Evolutionary conservation across 2,797 vertebrate genomes (phyloP), one percentile per base, ranked within the genome.

Genomic region (Oryzias sinensis): DNA sequence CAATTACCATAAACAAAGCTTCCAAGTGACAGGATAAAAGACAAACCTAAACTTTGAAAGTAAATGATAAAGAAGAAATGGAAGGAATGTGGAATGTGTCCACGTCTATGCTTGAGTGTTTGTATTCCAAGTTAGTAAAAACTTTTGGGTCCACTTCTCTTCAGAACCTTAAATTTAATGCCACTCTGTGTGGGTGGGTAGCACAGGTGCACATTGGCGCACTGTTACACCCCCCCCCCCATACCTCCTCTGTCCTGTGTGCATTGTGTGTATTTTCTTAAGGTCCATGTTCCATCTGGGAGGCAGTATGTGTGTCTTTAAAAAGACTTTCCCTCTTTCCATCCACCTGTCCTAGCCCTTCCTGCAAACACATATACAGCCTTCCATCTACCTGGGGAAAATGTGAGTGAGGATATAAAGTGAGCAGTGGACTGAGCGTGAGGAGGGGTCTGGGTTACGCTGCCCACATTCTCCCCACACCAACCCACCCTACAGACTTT

Each of bases 151-250:
- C 33, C 0, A 25, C 65, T 59, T 50, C 29, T 42, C 49, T 46
- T 37, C 14, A 49, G 51, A 58, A 20, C 64, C 56, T 37, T 55
- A 54, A 67, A 70, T 75, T 65, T 53, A 63, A 74, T 59, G 59
- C 62, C 33, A 16, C 62, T 69, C 64, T 65, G 53, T 77, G 56
- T 78, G 72, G 80, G 80, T 73, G 70, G 74, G 60, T 60, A 70
- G 76, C 84, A 80, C 90, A 91, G 90, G 85, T 90, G 88, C 82
- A 78, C 58, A 50, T 53, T 79, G 82, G 83, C 74, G 77, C 88
- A 87, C 82, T 53, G 85, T 86, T 88, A 90, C 82, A 84, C 3
- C 9, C 33, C 33, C 33, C 9, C 29, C 3, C 29, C 8, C 29
- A 33, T n/a, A 54, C 66, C 22, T 43, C 40, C 49, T 1, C 50